A percentile compares a stretch with the other conserved stretches of the same genome.
Conservation (phyloP, 2,797 vertebrate genomes). For the Etheostoma perlongum region DNA sequence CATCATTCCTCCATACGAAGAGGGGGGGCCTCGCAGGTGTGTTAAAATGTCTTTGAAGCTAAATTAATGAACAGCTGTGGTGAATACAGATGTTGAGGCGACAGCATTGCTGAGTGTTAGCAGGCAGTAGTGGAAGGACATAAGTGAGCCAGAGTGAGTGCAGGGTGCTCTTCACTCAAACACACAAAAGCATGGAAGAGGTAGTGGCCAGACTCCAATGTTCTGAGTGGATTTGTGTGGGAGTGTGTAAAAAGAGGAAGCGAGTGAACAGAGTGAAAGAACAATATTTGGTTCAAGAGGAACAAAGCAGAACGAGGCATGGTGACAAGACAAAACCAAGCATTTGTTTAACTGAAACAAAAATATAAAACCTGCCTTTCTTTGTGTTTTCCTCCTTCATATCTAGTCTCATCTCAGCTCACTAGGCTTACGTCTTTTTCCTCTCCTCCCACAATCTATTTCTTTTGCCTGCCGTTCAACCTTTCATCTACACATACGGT, state of each 20-base stretch:
- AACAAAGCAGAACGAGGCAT: conserved; percentile 48
- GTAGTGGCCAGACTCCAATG: conserved; percentile 70
- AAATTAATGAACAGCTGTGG: conserved; percentile 15
- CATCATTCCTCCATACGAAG: conserved; percentile 93
- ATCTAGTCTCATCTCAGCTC: conserved; percentile 33
- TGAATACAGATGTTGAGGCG: conserved; percentile 45
- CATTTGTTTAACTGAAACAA: conserved; percentile 42
- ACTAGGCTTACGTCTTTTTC: conserved; percentile 6
- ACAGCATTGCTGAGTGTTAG: neutral
- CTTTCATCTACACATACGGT: conserved; percentile 52
- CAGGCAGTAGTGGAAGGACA: conserved; percentile 34
- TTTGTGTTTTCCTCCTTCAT: conserved; percentile 25
- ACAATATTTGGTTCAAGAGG: conserved; percentile 44
- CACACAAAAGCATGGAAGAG: conserved; percentile 65
- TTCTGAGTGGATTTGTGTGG: conserved; percentile 76
- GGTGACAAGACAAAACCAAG: conserved; percentile 45
- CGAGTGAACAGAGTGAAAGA: conserved; percentile 58
- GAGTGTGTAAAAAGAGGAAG: conserved; percentile 78
- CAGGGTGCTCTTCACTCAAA: conserved; percentile 57
- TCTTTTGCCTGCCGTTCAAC: conserved; percentile 35
- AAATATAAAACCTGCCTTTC: conserved; percentile 43
- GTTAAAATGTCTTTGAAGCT: conserved; percentile 35
- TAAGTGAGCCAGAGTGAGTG: conserved; percentile 36
- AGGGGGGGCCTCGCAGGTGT: conserved; percentile 91
- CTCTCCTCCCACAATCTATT: conserved; percentile 41